These are phyloP conservation scores for Tetranychus cinnabarinus DNA, from an alignment of 1,140 invertebrate species.

Conservation along the genomic window DNA sequence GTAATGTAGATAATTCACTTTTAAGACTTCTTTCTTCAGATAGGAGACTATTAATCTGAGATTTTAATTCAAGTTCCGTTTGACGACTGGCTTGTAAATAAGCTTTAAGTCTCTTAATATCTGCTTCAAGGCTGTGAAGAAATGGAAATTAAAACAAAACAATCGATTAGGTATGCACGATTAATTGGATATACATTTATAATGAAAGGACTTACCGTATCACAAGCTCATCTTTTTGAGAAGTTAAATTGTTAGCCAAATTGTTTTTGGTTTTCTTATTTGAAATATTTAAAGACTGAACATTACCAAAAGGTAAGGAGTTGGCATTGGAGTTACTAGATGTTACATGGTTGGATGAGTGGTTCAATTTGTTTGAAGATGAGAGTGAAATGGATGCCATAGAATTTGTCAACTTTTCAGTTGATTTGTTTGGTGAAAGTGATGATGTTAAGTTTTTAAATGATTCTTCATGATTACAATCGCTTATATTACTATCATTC, in stretches of 20 bases:
- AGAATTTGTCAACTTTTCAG: background rate
- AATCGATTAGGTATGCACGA: too few species aligned
- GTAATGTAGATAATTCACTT: slow-evolving; percentile 44
- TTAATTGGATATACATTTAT: background rate
- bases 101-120: slow-evolving; percentile 51
- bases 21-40: slow-evolving; percentile 44
- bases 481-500: slow-evolving; percentile 25
- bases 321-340: slow-evolving; percentile 21
- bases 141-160: background rate
- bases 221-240: slow-evolving; percentile 33
- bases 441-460: slow-evolving; percentile 9
- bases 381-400: background rate
- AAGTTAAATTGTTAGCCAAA: slow-evolving; percentile 15
- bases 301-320: background rate
- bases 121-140: slow-evolving; percentile 22
- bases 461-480: slow-evolving; percentile 22
- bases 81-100: slow-evolving; percentile 43
- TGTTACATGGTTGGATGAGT: slow-evolving; percentile 9
- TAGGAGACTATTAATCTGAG: slow-evolving; percentile 41
- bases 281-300: slow-evolving; percentile 27
- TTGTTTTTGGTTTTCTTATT: slow-evolving; percentile 23
- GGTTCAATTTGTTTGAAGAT: slow-evolving; percentile 1
- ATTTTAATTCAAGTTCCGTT: slow-evolving; percentile 53
- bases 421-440: slow-evolving; percentile 6
- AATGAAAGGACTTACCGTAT: slow-evolving; percentile 23